Base-by-base conservation (phyloP, 2,888 invertebrate species). In the Euphydryas editha region DNA sequence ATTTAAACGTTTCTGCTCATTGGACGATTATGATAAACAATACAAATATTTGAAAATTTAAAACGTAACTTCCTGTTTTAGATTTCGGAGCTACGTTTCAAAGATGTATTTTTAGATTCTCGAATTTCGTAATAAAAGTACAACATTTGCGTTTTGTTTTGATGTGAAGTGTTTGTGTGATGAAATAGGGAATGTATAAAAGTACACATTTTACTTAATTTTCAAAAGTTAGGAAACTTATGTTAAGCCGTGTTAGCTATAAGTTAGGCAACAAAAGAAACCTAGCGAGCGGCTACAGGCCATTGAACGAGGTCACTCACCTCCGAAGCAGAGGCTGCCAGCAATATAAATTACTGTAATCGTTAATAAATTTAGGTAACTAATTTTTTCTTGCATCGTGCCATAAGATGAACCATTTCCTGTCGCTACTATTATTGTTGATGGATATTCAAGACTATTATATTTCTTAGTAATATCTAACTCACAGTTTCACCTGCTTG, bases 221-320 rank as follows among this genome's bases (percentile, higher is more conserved):
- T 6, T 21, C 7, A 51, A 15, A 60, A 37, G 61, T 65, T 68
- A 47, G 46, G 58, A 46, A 65, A 61, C 57, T 36, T 54, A 46
- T 46, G 10, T 42, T 21, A 30, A 30, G 30, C 30, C 30, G 49
- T 51, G 57, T 61, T 61, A 51, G 47, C 67, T 72, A 62, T 69
- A 70, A 75, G 73, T 79, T 76, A 75, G 71, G 75, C 73, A 76
- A 76, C 73, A 67, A 71, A 64, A 70, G 72, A 71, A 71, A 66
- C 67, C 72, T 69, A 71, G 72, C 76, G 77, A 80, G 77, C 76
- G 79, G 54, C 79, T 59, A 63, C 68, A 62, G 72, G 62, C 86
- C 81, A 88, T 86, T 86, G 85, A 84, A 75, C 78, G 76, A 72
- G 91, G 89, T 86, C 90, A 76, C 76, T 90, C 81, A 90, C 88